Conservation (phyloP, 2,888 invertebrate genomes). For the Meteorus colon region DNA sequence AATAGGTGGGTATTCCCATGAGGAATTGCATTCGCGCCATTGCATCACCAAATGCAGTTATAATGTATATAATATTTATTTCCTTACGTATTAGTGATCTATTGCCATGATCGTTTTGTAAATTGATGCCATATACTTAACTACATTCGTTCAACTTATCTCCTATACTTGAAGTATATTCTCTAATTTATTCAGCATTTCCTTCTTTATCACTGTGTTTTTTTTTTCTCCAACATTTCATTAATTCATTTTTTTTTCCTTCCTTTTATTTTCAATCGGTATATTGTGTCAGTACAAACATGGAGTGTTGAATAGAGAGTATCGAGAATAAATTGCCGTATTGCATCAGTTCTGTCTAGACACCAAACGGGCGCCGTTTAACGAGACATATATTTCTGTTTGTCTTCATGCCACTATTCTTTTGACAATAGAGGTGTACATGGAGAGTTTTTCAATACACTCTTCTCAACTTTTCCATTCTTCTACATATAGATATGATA, state of each 20-base stretch:
- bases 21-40: conserved; percentile 14
- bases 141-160: background rate
- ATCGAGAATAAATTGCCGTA: conserved; percentile 40
- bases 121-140: background rate
- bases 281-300: conserved; percentile 33
- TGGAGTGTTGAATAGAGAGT: conserved; percentile 31
- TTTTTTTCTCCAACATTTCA: conserved; percentile 7
- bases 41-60: conserved; percentile 15
- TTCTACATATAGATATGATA: conserved; percentile 18
- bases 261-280: conserved; percentile 10
- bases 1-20: conserved; percentile 15
- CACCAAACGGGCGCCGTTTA: conserved; percentile 40
- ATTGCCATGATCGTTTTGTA: conserved; percentile 12
- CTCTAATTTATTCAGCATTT: background rate
- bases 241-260: background rate
- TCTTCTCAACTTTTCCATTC: background rate
- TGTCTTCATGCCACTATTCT: conserved; percentile 31
- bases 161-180: background rate
- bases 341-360: conserved; percentile 42
- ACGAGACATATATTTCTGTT: conserved; percentile 40
- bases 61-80: background rate
- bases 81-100: conserved; percentile 1
- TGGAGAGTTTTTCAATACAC: conserved; percentile 12
- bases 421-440: conserved; percentile 19
- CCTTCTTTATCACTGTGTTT: background rate